Evolutionary conservation across 2,113 vertebrate genomes (phyloP), one percentile per base, ranked within the genome.

Genomic region (Oncorhynchus keta): DNA sequence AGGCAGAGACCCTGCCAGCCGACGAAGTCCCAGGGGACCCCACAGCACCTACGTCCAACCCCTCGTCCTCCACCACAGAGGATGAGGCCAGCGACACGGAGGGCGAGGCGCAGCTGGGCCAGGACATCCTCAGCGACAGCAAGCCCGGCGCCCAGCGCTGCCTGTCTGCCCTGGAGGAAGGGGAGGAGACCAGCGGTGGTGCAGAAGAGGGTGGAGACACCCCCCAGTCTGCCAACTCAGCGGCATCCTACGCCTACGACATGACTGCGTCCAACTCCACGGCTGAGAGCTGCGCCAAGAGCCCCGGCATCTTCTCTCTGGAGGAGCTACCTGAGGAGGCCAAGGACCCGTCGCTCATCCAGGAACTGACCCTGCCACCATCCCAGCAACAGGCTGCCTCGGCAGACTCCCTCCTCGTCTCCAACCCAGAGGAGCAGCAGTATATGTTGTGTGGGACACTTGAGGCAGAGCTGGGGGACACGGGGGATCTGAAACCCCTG

Each of bases 221-320:
- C 2, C 93, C 93, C 0, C 90, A 90, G 48, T 94, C 93, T 0
- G 92, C 91, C 22, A 91, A 91, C 20, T 94, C 93, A 0, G 77
- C 88, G 30, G 86, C 92, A 0, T 94, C 93, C 2, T 94, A 91
- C 3, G 93, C 88, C 72, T 93, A 93, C 6, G 92, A 93, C 79
- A 88, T 85, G 13, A 87, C 88, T 0, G 82, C 88, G 5, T 94
- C 90, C 22, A 92, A 94, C 81, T 94, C 93, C n/a, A 86, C 86
- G 0, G 93, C 92, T 0, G 93, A 95, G 77, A 94, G 93, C 85
- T 94, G 93, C 62, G 75, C 88, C 75, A 92, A 87, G 77, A 95
- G 94, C 72, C 93, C 94, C 0, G 94, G 94, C 6, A 91, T 94
- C 73, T 93, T 94, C 79, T 94, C 93, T 74, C 81, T 94, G 55